Percentiles rank a stretch among this genome's conserved stretches.
Evolutionary conservation across 2,113 vertebrate genomes (phyloP).

Genomic region (Terrapene triunguis): DNA sequence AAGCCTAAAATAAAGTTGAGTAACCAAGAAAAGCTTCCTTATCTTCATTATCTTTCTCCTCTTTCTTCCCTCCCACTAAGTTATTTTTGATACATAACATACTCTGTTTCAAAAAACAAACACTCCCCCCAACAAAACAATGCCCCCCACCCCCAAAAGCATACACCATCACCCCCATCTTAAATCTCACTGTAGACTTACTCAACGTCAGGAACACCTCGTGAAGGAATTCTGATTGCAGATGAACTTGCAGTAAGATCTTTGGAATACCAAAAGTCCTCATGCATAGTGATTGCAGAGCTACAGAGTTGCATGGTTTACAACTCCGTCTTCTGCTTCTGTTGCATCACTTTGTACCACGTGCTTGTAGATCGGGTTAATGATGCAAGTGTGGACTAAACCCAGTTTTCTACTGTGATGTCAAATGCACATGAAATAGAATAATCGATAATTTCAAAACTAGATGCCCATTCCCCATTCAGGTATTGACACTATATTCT

Average conservation of each 20-base stretch:
- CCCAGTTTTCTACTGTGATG: not conserved
- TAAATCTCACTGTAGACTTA: not conserved
- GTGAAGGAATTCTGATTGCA: not conserved
- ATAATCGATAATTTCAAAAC: not conserved
- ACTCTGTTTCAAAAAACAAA: too few species aligned
- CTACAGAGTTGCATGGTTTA: not conserved
- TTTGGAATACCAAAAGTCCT: not conserved
- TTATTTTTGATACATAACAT: too few species aligned
- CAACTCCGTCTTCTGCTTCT: not conserved
- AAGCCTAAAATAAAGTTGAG: conserved; percentile 3
- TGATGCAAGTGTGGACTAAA: not conserved
- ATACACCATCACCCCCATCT: not conserved
- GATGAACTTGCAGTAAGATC: not conserved
- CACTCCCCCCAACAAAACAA: not conserved
- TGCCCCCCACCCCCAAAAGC: not conserved
- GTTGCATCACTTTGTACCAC: not conserved
- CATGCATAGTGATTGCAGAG: not conserved
- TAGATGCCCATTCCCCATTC: not conserved
- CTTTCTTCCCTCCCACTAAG: not conserved
- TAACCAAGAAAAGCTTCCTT: not conserved
- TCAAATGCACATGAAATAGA: not conserved
- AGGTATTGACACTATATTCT: not conserved
- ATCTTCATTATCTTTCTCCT: not conserved
- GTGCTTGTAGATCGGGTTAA: not conserved
- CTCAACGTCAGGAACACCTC: not conserved